phyloP scores from a whole-genome alignment of 2,888 invertebrate species.

The Leptothorax acervorum region DNA sequence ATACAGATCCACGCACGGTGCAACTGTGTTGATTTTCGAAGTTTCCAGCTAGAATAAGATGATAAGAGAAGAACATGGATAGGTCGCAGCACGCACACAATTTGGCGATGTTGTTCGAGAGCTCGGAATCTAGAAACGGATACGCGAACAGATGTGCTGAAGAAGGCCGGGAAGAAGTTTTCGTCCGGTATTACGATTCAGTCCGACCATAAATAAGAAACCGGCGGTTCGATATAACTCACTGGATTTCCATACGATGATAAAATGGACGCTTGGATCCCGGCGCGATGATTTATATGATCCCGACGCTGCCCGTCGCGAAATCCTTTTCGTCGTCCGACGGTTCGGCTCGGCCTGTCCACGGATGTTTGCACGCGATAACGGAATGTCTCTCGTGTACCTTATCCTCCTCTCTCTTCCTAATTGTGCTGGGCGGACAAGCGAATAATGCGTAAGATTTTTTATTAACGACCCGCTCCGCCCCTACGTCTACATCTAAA shows the following conservation, averaged over 20 bases:
- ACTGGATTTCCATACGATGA: slow-evolving; percentile 84
- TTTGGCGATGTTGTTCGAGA: neutral
- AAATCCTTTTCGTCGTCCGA: slow-evolving; percentile 67
- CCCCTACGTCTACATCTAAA: neutral
- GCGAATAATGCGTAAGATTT: slow-evolving; percentile 63
- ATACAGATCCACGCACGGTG: neutral
- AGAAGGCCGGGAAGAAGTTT: slow-evolving; percentile 14
- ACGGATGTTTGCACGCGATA: slow-evolving; percentile 67
- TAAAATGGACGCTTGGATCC: slow-evolving; percentile 80
- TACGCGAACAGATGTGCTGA: slow-evolving; percentile 40
- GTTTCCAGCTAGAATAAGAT: neutral
- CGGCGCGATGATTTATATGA: slow-evolving; percentile 78
- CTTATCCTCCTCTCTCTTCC: slow-evolving; percentile 7
- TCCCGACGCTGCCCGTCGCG: slow-evolving; percentile 71
- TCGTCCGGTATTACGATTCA: slow-evolving; percentile 46
- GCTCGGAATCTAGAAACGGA: slow-evolving; percentile 1
- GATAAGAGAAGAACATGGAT: slow-evolving; percentile 7
- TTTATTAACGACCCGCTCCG: slow-evolving; percentile 66
- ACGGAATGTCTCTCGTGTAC: slow-evolving; percentile 51
- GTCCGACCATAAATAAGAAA: slow-evolving; percentile 79
- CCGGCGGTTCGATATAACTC: slow-evolving; percentile 82
- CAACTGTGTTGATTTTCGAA: neutral
- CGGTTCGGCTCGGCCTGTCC: slow-evolving; percentile 56
- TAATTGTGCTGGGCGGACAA: slow-evolving; percentile 3
- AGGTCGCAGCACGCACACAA: neutral